Conservation (phyloP, 2,797 vertebrate species). For the Poeciliopsis turneri region DNA sequence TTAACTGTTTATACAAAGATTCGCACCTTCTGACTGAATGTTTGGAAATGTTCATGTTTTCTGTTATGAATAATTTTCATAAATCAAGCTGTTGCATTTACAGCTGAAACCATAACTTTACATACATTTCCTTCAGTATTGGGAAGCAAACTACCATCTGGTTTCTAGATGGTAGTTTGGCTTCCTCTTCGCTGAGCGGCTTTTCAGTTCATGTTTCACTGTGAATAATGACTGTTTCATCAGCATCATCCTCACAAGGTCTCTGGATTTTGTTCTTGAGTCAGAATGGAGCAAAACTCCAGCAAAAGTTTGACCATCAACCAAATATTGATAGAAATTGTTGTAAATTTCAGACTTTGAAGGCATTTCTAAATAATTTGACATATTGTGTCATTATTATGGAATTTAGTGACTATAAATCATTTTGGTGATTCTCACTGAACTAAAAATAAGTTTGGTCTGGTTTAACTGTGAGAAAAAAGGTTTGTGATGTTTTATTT, state of each 20-base stretch:
- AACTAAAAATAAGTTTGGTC: too few species aligned
- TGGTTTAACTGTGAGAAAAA: too few species aligned
- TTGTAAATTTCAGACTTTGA: neutral
- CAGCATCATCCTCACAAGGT: too few species aligned
- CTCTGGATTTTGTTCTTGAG: too few species aligned
- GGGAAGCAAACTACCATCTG: neutral
- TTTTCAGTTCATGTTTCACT: neutral
- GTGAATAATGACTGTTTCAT: too few species aligned
- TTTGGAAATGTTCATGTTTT: neutral
- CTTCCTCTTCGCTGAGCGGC: neutral
- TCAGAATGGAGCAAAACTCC: too few species aligned
- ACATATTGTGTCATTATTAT: neutral
- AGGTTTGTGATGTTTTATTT: too few species aligned
- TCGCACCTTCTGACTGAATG: neutral
- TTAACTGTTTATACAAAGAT: neutral
- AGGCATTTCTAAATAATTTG: neutral
- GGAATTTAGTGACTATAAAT: neutral
- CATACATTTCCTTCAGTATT: neutral
- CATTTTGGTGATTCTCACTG: too few species aligned
- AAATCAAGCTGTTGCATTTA: neutral
- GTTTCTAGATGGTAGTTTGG: neutral
- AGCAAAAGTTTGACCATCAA: too few species aligned
- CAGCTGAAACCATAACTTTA: neutral
- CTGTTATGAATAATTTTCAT: neutral
- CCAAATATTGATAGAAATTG: neutral